Conservation (phyloP, 35 echinoderm and acorn worm species). For the Hemicentrotus pulcherrimus region DNA sequence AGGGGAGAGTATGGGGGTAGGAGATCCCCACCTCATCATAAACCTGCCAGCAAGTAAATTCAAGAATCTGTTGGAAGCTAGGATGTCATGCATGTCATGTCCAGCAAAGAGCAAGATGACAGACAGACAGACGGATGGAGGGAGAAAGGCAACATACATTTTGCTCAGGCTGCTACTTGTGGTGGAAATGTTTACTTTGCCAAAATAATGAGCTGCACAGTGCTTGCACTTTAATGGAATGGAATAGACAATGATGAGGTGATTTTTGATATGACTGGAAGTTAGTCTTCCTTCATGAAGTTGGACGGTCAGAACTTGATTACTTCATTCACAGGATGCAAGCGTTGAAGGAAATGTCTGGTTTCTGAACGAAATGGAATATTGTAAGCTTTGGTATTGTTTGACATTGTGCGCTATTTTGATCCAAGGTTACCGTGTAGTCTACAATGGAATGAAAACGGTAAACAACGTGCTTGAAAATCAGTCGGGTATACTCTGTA, state of each 20-base stretch:
- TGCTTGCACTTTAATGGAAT: background rate
- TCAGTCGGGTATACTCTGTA: background rate
- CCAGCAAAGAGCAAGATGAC: too few species aligned
- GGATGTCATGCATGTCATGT: too few species aligned
- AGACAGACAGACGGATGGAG: background rate
- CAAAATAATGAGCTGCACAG: background rate
- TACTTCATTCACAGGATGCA: background rate
- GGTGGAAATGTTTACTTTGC: conserved; percentile 18
- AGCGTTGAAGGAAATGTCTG: too few species aligned
- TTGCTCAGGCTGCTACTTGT: background rate
- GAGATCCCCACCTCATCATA: conserved; percentile 73
- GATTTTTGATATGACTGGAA: background rate
- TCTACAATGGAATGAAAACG: background rate
- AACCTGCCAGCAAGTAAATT: conserved; percentile 59
- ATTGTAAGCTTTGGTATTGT: background rate
- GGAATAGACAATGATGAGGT: background rate
- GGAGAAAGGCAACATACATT: background rate
- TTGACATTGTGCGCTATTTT: background rate
- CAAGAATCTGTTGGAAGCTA: background rate
- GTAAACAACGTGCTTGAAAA: background rate
- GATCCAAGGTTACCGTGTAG: background rate
- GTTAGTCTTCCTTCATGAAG: background rate
- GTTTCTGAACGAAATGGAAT: too few species aligned
- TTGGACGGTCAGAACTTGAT: background rate
- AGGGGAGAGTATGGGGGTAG: conserved; percentile 69